Conservation (phyloP, 2,888 invertebrate species). For the Tachina lurida region DNA sequence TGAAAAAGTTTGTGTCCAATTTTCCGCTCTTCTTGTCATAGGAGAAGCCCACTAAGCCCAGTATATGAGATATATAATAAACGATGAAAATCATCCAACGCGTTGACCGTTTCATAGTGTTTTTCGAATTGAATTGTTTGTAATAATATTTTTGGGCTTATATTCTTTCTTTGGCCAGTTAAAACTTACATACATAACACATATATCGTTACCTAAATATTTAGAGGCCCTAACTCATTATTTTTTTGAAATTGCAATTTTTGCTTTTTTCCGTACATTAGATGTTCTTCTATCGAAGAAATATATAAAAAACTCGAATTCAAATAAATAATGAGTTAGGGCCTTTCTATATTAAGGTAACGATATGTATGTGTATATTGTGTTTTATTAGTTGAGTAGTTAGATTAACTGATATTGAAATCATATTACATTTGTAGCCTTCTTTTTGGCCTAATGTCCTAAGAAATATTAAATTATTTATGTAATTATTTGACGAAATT, state of each 20-base stretch:
- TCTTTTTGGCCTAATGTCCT: neutral
- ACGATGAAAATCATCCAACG: slow-evolving; percentile 34
- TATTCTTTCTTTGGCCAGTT: neutral
- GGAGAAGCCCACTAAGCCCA: slow-evolving; percentile 37
- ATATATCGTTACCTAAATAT: no score
- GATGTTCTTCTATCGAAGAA: no score
- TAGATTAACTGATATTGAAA: slow-evolving; percentile 27
- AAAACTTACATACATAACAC: no score
- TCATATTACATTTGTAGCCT: neutral
- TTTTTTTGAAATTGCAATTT: no score
- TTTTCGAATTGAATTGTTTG: slow-evolving; percentile 1
- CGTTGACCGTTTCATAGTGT: slow-evolving; percentile 45
- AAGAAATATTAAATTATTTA: neutral
- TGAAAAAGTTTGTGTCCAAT: neutral
- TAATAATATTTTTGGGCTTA: neutral
- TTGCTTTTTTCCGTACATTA: no score
- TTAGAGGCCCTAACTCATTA: no score
- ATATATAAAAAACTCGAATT: no score
- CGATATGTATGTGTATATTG: neutral
- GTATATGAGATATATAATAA: slow-evolving; percentile 21
- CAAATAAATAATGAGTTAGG: no score
- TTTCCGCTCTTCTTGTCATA: slow-evolving; percentile 30
- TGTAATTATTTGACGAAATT: slow-evolving; percentile 1
- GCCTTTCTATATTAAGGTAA: no score
- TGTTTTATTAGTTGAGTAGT: neutral